Percentiles rank a stretch among this genome's conserved stretches.
Conservation (phyloP, 2,888 invertebrate species). For the Vesta saturnalis region DNA sequence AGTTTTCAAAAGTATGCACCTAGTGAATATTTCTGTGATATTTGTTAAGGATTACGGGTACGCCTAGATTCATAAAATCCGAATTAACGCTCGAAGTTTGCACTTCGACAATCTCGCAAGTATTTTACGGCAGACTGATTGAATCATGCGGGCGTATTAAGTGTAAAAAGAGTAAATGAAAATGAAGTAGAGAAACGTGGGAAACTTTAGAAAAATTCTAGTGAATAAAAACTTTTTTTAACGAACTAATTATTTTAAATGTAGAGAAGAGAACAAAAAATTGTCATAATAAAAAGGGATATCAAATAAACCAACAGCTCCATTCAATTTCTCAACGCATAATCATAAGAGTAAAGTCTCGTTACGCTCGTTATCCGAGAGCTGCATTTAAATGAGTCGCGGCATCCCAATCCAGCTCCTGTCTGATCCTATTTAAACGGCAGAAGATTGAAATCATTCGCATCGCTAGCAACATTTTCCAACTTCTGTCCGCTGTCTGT, state of each 20-base stretch:
- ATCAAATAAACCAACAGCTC: slow-evolving; percentile 30
- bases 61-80: slow-evolving; percentile 21
- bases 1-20: neutral
- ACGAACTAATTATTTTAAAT: neutral
- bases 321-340: slow-evolving; percentile 44
- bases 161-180: slow-evolving; percentile 24
- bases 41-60: slow-evolving; percentile 7
- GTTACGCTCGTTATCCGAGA: slow-evolving; percentile 48
- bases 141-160: slow-evolving; percentile 27
- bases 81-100: slow-evolving; percentile 21
- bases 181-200: slow-evolving; percentile 16
- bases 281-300: slow-evolving; percentile 4
- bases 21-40: slow-evolving; percentile 2
- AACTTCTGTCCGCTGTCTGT: slow-evolving; percentile 37
- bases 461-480: slow-evolving; percentile 46
- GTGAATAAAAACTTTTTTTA: neutral
- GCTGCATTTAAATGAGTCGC: slow-evolving; percentile 50
- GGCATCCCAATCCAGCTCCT: slow-evolving; percentile 39
- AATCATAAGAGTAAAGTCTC: slow-evolving; percentile 47
- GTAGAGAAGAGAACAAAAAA: neutral
- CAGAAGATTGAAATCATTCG: slow-evolving; percentile 54
- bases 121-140: slow-evolving; percentile 22
- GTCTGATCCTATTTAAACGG: slow-evolving; percentile 52
- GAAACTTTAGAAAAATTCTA: slow-evolving; percentile 8
- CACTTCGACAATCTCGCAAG: slow-evolving; percentile 24